Evolutionary conservation across 2,888 invertebrate species (phyloP), one percentile per base, ranked within the genome.

Genomic region (Lasioglossum leucozonium): DNA sequence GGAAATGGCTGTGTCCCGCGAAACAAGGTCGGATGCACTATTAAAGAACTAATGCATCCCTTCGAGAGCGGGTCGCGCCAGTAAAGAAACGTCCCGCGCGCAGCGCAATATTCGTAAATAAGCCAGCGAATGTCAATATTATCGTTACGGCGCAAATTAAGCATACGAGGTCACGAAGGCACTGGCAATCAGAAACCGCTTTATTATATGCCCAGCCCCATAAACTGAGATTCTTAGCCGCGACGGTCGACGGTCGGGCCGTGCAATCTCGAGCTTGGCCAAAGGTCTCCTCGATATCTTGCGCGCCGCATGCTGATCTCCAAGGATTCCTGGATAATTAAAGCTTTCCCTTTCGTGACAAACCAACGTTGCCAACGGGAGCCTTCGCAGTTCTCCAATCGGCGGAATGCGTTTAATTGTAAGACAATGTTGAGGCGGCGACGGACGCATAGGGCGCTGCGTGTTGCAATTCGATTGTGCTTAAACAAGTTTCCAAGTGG

Each of bases 291-390:
- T 77, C 69, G 47, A 77, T 67, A 40, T 69, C 69, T 69, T 51
- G 18, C 69, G 67, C 51, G 51, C 44, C 47, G 69, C 65, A 69
- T 51, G 77, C 47, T 77, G 67, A 77, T 69, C 69, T 42, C 69
- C 47, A 51, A 69, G 69, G 62, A 51, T 51, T 69, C 47, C 69
- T 26, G 77, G 51, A 69, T 77, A 77, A 69, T 77, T 69, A 51
- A 77, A 77, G 69, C 69, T 77, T 77, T 67, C 69, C 77, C 69
- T 77, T 69, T 77, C 67, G 67, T 44, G 69, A 67, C 69, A 47
- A 37, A 34, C 67, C 72, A 44, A 72, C 42, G 69, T 69, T 69
- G 69, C 40, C 34, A 22, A 65, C 34, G 65, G 65, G 34, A n/a
- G 69, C 40, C 69, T n/a, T 67, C 40, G 34, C 55, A 11, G 11